Conservation (phyloP, 2,888 invertebrate genomes). For the Uropetala carovei region DNA sequence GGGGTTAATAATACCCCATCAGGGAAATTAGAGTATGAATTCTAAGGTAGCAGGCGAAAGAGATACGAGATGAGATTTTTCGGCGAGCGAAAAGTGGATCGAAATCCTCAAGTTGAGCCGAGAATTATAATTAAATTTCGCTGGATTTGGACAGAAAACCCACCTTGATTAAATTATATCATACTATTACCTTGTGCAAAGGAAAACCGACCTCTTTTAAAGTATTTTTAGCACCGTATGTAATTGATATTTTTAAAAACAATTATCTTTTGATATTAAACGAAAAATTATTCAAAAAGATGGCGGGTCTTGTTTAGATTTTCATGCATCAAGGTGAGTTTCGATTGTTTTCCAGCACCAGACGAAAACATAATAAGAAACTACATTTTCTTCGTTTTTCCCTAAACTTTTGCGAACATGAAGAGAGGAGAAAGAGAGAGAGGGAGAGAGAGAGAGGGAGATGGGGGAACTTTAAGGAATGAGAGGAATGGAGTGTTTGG, state of each 20-base stretch:
- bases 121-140: background rate
- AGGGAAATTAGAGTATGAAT: conserved; percentile 24
- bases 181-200: too few species aligned
- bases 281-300: too few species aligned
- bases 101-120: background rate
- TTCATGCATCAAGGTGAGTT: too few species aligned
- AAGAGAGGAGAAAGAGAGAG: background rate
- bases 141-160: background rate
- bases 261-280: too few species aligned
- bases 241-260: too few species aligned
- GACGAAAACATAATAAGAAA: too few species aligned
- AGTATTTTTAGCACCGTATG: too few species aligned
- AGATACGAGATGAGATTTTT: too few species aligned
- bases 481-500: background rate
- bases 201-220: too few species aligned
- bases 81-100: background rate
- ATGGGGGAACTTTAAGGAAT: background rate
- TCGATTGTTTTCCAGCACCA: too few species aligned
- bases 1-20: conserved; percentile 14
- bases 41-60: background rate
- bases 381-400: too few species aligned
- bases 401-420: background rate
- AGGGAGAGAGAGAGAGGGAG: background rate
- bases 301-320: too few species aligned
- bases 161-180: background rate